Evolutionary conservation across 1,140 invertebrate genomes (phyloP), one percentile per base, ranked within the genome.

Genomic region (Heliconius himera): DNA sequence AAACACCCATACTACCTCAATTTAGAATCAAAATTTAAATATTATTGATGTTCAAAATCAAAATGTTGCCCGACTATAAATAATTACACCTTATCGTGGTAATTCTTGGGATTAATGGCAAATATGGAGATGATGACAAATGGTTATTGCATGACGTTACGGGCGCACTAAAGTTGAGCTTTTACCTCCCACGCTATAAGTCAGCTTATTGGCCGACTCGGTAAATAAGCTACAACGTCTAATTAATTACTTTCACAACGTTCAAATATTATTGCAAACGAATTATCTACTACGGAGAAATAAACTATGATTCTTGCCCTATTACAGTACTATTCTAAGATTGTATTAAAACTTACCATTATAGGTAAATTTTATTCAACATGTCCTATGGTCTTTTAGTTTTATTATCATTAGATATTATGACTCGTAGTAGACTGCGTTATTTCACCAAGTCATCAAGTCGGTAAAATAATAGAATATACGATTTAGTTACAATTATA

Each of bases 71-170:
- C 26, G 54, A 22, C n/a, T 66, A 29, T 66, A 29, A 66, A 66
- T 66, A 66, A 66, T 66, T 26, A 66, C 4, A 66, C 60, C n/a
- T 29, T 66, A 66, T 29, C 26, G 22, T 66, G 26, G 26, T 66
- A 26, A 73, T 78, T 73, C 73, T 66, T 74, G 80, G 51, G 73
- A 77, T 72, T 60, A 81, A 78, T 81, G 60, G 73, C 76, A 81
- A 81, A 78, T 78, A 81, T 75, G 73, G 80, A 80, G 80, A 83
- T 81, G 77, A 77, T 88, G 90, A 91, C 83, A 88, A 91, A 92
- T 89, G 85, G 87, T 74, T 80, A 79, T 73, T 70, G 84, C 86
- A 84, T 88, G 89, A 88, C 86, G 81, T 82, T 75, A 84, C 79
- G 73, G 76, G 76, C 78, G 22, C 60, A 66, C 26, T 66, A 81